Conservation (phyloP, 2,797 vertebrate species). For the Chelidonichthys spinosus region DNA sequence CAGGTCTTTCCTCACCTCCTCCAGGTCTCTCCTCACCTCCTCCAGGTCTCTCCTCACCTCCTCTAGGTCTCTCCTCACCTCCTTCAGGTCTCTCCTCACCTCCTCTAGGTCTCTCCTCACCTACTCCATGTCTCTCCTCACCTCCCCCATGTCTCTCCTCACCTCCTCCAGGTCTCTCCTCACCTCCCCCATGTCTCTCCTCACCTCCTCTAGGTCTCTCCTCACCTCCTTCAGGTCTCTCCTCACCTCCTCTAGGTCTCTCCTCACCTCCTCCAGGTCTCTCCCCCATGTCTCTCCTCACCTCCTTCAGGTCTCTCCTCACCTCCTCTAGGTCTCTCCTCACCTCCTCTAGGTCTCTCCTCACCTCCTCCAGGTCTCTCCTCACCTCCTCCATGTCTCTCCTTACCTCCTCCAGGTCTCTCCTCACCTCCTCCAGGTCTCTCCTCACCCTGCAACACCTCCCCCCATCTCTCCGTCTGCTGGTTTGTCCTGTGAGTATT, state of each 20-base stretch:
- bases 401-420: neutral
- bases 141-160: neutral
- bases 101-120: neutral
- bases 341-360: neutral
- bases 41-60: neutral
- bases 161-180: neutral
- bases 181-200: neutral
- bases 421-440: neutral
- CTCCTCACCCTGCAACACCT: conserved; percentile 11
- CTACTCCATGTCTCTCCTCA: neutral
- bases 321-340: neutral
- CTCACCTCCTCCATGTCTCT: neutral
- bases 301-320: neutral
- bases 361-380: neutral
- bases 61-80: neutral
- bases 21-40: neutral
- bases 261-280: neutral
- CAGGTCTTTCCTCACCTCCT: neutral
- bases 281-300: too few species aligned
- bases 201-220: neutral
- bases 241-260: neutral
- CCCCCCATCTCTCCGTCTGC: conserved; percentile 45
- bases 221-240: neutral
- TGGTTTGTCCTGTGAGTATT: conserved; percentile 43
- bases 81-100: neutral